phyloP scores from a whole-genome alignment of 23 tunicate genomes.

The Styela plicata region DNA sequence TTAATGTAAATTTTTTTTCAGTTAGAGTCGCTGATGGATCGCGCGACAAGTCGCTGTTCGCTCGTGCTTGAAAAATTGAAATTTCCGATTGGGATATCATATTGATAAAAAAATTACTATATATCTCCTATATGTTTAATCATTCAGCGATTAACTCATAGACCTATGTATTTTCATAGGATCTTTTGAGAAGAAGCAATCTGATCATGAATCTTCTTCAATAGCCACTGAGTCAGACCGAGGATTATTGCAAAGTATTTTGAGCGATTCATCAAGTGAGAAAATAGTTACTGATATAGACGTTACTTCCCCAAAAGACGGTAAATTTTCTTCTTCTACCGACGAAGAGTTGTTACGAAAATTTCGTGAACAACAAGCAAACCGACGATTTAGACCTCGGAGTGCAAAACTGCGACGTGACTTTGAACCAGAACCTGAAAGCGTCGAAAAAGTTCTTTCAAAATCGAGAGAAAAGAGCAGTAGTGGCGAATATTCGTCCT shows the following conservation, averaged over 20 bases:
- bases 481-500: background rate
- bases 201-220: background rate
- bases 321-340: conserved; percentile 8
- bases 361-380: conserved; percentile 35
- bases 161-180: background rate
- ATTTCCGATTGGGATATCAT: no score
- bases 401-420: conserved; percentile 9
- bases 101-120: no score
- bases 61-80: no score
- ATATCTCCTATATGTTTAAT: no score
- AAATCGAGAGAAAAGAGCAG: background rate
- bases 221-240: conserved; percentile 20
- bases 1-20: no score
- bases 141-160: no score
- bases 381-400: conserved; percentile 21
- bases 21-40: no score
- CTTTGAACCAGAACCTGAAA: conserved; percentile 19
- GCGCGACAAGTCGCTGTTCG: no score
- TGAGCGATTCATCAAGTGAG: conserved; percentile 30
- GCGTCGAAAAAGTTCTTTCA: background rate
- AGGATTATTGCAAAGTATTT: background rate
- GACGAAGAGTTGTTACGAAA: conserved; percentile 21
- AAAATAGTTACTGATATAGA: conserved; percentile 14
- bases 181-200: background rate
- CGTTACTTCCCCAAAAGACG: conserved; percentile 24